Evolutionary conservation across 1,140 invertebrate species (phyloP).

Genomic region (Phymorhynchus buccinoides): DNA sequence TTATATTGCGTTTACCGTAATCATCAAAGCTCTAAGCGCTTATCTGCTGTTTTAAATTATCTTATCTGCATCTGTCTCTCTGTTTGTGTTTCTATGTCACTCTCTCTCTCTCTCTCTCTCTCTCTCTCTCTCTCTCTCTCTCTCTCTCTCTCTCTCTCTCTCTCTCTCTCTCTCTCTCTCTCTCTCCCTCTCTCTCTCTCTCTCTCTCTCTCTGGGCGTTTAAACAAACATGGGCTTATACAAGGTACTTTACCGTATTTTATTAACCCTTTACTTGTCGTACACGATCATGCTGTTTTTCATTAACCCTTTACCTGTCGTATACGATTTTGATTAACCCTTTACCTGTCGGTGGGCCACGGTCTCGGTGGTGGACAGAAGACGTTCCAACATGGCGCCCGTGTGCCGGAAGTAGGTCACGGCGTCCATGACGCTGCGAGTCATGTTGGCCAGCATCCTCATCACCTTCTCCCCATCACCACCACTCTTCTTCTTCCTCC

Average conservation of each 20-base stretch:
- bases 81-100: neutral
- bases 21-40: no score
- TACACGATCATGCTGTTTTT: neutral
- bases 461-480: conserved; percentile 35
- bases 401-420: conserved; percentile 54
- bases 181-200: no score
- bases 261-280: neutral
- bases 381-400: conserved; percentile 49
- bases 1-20: no score
- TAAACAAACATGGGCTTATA: no score
- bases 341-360: conserved; percentile 50
- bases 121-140: neutral
- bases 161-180: neutral
- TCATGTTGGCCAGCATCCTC: conserved; percentile 44
- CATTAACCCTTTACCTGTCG: conserved; percentile 35
- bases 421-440: conserved; percentile 47
- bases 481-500: neutral
- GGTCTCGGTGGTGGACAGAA: conserved; percentile 53
- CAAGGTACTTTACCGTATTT: no score
- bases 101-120: neutral
- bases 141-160: neutral
- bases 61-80: neutral
- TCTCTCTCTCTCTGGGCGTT: neutral
- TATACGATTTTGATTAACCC: neutral
- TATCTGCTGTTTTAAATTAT: no score